A percentile compares a stretch with the other conserved stretches of the same genome.
phyloP scores from a whole-genome alignment of 92 coral and sea anemone genomes.

The Micromussa lordhowensis region DNA sequence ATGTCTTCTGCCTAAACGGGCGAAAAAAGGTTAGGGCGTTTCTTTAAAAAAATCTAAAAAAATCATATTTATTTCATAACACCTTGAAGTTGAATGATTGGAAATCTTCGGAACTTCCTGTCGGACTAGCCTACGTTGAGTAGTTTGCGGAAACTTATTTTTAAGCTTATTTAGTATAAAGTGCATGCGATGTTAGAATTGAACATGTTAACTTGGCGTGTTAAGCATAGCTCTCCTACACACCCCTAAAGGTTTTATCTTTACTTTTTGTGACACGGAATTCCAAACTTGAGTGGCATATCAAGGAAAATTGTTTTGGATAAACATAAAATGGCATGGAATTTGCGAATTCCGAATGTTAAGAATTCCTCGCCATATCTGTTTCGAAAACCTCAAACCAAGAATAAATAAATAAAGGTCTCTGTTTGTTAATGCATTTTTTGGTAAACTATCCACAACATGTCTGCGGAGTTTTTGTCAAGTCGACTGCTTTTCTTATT shows the following conservation, averaged over 20 bases:
- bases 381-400: constrained; percentile 31
- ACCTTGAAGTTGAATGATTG: not conserved
- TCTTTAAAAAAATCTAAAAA: not conserved
- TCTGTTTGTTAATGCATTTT: constrained; percentile 14
- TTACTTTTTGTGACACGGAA: constrained; percentile 27
- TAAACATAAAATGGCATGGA: constrained; percentile 8
- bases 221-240: constrained; percentile 10
- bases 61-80: not conserved
- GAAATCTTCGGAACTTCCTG: not conserved
- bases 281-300: constrained; percentile 11
- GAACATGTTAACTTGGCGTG: not conserved
- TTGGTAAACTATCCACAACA: constrained; percentile 21
- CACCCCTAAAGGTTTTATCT: constrained; percentile 4
- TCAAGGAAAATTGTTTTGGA: not conserved
- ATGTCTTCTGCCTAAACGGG: not conserved
- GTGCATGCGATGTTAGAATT: not conserved
- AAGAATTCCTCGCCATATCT: constrained; percentile 36
- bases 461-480: not conserved
- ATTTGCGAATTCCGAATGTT: constrained; percentile 22
- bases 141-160: not conserved
- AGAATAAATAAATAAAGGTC: constrained; percentile 21
- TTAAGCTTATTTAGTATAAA: not conserved
- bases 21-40: not conserved
- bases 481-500: not conserved
- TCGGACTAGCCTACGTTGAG: not conserved